Base-by-base conservation (phyloP, 2,888 invertebrate genomes). In the Tachina lurida region DNA sequence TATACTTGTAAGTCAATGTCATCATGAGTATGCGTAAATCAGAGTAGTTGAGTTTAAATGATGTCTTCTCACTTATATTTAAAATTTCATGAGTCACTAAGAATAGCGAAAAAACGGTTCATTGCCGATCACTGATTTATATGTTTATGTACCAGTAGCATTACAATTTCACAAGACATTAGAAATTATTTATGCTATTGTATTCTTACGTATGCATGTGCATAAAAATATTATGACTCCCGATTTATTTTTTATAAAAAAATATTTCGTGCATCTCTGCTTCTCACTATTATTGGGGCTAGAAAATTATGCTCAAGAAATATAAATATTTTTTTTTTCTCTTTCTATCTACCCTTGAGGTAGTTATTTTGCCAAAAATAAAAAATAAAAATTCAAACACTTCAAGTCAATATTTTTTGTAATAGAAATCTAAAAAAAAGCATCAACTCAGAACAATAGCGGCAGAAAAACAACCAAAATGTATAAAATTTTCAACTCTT, bases 391-490 rank as follows among this genome's bases (percentile, higher is more conserved):
- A 10, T 4, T 17, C 41, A 82, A 70, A 47, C 54, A 70, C 60
- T 82, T 65, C 76, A 75, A 75, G 62, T 71, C 76, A 83, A 71
- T 73, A 65, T 74, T 63, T 73, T 2, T 39, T 56, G 63, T 22
- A 54, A 56, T 31, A 70, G 15, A 31, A 45, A 19, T 45, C 54
- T 9, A 76, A 9, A 67, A 77, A 77, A 10, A 41, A 73, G 56
- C 63, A 73, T 49, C 75, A 71, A 31, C 49, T 74, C n/a, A 56
- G 58, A 12, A 84, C 76, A 84, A 75, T 63, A 70, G 79, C 68
- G 49, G 49, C 15, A 54, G 65, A 54, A 80, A 80, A 77, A 68
- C 63, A 84, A 84, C 60, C 68, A 75, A 77, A 84, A 79, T 52
- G 45, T 67, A 78, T 49, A 62, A 54, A 67, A 77, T 43, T 80